Percentiles rank a stretch among this genome's conserved stretches.
These are phyloP conservation scores for Sciurus niger DNA, from an alignment of 2,113 vertebrate genomes.

Conservation along the genomic window DNA sequence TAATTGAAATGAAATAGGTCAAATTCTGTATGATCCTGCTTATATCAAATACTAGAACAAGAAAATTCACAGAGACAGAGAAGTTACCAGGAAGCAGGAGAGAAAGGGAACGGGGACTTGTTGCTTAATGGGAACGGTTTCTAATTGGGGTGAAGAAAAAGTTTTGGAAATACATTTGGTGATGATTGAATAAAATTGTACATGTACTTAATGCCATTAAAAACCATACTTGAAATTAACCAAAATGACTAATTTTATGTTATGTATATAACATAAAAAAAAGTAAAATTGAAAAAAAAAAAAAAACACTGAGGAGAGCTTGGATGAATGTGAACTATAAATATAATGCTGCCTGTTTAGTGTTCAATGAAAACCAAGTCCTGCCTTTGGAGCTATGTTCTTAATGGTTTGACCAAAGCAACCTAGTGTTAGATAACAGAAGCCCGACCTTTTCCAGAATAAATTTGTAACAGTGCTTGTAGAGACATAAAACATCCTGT, in stretches of 20 bases:
- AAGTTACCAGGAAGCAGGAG: background rate
- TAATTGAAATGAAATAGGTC: background rate
- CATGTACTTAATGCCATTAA: background rate
- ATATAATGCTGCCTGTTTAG: background rate
- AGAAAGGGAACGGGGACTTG: background rate
- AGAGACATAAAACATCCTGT: background rate
- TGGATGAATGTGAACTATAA: background rate
- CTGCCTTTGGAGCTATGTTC: background rate
- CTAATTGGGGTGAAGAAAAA: background rate
- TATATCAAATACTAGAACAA: background rate
- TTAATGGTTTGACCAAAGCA: background rate
- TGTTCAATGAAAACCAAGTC: background rate
- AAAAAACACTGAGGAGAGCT: background rate
- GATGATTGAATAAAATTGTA: background rate
- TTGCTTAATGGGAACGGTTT: background rate
- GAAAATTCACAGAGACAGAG: background rate
- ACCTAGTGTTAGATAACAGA: background rate
- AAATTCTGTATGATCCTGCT: background rate
- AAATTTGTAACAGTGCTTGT: background rate
- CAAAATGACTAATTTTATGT: slow-evolving; percentile 28
- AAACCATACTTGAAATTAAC: background rate
- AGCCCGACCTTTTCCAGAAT: background rate
- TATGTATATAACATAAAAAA: background rate
- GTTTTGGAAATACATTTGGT: background rate
- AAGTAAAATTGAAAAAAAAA: background rate